Conservation (phyloP, 2,797 vertebrate species). For the Hippopotamyrus pictus region DNA sequence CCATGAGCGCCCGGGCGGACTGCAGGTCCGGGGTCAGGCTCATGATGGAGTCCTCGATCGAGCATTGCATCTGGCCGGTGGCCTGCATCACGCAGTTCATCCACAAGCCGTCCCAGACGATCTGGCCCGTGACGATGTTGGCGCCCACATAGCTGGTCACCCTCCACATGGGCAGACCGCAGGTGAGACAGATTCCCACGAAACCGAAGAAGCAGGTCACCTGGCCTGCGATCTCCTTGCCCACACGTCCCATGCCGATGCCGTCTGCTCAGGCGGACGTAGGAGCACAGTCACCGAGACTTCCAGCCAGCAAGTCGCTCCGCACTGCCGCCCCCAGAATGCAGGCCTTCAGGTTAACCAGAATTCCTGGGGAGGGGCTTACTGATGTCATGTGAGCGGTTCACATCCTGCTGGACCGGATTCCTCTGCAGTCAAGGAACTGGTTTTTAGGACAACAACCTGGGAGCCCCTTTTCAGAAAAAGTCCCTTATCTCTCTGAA, state of each 20-base stretch:
- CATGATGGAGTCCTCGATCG: slow-evolving; percentile 54
- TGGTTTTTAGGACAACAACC: neutral
- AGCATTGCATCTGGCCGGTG: slow-evolving; percentile 74
- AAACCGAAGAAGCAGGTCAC: slow-evolving; percentile 56
- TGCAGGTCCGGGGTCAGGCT: slow-evolving; percentile 55
- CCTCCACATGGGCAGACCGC: slow-evolving; percentile 67
- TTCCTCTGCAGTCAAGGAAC: slow-evolving; percentile 38
- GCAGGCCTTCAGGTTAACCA: slow-evolving; percentile 32
- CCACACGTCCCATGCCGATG: slow-evolving; percentile 56
- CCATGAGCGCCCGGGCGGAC: slow-evolving; percentile 54
- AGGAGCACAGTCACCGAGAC: neutral
- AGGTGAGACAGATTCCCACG: slow-evolving; percentile 48
- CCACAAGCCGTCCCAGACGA: slow-evolving; percentile 71
- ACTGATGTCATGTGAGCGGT: neutral
- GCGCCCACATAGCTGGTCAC: slow-evolving; percentile 61
- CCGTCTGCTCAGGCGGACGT: neutral
- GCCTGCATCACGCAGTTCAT: slow-evolving; percentile 72
- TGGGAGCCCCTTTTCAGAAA: neutral
- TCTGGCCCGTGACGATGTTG: slow-evolving; percentile 68
- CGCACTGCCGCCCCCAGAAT: neutral
- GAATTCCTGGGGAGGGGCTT: slow-evolving; percentile 38
- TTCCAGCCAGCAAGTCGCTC: neutral
- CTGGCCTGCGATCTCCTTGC: slow-evolving; percentile 59
- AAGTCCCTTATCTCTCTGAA: neutral
- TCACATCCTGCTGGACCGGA: slow-evolving; percentile 36